These are phyloP conservation scores for Saccostrea cuccullata DNA, from an alignment of 1,140 invertebrate genomes.

Conservation along the genomic window DNA sequence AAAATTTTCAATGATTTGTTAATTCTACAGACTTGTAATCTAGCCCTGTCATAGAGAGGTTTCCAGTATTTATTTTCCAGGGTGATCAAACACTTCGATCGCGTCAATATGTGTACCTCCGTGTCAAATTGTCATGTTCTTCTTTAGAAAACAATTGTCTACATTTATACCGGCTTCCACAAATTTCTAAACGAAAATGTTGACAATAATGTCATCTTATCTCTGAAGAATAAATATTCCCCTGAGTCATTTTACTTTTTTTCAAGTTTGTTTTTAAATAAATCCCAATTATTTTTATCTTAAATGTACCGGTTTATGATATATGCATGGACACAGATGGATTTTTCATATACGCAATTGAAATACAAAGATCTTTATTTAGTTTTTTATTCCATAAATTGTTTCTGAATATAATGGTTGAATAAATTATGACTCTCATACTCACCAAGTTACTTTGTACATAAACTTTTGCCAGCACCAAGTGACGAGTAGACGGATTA, in stretches of 20 bases:
- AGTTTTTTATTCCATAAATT: not conserved
- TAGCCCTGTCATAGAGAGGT: not conserved
- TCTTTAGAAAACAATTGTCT: slow-evolving; percentile 6
- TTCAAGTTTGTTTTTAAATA: not conserved
- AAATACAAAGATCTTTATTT: not conserved
- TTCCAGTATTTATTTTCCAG: slow-evolving; percentile 17
- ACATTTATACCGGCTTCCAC: slow-evolving; percentile 2
- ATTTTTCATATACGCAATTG: not conserved
- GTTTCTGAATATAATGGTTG: not conserved
- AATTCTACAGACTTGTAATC: slow-evolving; percentile 36
- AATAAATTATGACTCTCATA: not conserved
- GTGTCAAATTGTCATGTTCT: slow-evolving; percentile 29
- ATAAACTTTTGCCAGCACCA: not conserved
- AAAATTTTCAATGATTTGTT: slow-evolving; percentile 35
- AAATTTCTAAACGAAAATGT: slow-evolving; percentile 16
- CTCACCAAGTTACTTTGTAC: not conserved
- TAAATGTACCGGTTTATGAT: too few relatives aligned
- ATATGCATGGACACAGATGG: not conserved
- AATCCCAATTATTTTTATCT: not conserved
- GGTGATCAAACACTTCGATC: slow-evolving; percentile 27
- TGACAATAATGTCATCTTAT: slow-evolving; percentile 25
- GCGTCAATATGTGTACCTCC: not conserved
- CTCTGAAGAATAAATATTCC: not conserved
- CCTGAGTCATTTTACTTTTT: not conserved
- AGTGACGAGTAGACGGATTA: not conserved